Conservation (phyloP, 2,113 vertebrate genomes). For the Todiramphus chloris region DNA sequence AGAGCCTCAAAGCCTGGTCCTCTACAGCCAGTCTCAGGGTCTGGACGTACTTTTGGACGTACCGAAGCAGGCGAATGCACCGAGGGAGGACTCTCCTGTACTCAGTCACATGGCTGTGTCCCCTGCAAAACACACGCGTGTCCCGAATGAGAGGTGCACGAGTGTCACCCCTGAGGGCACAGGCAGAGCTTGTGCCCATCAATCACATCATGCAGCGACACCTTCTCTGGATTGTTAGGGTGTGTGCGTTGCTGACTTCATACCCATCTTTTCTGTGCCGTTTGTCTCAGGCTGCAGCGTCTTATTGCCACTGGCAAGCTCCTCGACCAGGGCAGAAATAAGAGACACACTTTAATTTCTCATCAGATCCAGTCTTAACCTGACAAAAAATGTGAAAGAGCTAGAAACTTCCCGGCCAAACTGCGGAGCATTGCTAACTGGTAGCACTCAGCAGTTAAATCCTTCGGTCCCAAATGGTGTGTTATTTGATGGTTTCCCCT, state of each 20-base stretch:
- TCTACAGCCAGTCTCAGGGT: neutral
- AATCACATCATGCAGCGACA: neutral
- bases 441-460: neutral
- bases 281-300: neutral
- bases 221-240: neutral
- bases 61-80: neutral
- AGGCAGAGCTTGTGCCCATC: neutral
- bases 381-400: neutral
- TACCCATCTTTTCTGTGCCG: neutral
- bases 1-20: neutral
- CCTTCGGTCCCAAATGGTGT: neutral
- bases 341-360: neutral
- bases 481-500: neutral
- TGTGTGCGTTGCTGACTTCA: neutral
- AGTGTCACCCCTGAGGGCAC: neutral
- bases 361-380: neutral
- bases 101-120: accelerated
- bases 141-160: neutral
- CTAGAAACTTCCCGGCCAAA: neutral
- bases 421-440: neutral
- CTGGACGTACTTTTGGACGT: accelerated
- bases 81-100: neutral
- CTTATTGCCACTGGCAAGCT: neutral
- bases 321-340: neutral
- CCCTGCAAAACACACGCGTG: accelerated